Evolutionary conservation across 2,113 vertebrate genomes (phyloP).

Genomic region (Laticauda laticaudata): DNA sequence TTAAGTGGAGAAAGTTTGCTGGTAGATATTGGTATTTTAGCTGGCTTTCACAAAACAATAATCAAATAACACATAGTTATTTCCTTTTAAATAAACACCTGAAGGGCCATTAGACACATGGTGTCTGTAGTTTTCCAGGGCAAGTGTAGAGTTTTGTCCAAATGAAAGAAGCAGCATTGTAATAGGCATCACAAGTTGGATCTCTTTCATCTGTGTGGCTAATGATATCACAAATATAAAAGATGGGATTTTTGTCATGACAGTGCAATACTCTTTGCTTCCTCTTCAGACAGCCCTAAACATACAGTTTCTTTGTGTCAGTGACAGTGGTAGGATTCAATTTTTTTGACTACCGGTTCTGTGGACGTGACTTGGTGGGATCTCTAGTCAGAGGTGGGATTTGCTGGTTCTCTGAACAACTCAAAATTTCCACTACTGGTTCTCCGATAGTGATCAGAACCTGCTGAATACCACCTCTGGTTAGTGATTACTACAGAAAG

Average conservation of each 20-base stretch:
- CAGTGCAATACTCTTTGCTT: no score
- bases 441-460: no score
- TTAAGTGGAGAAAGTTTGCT: slow-evolving; percentile 18
- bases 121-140: not conserved
- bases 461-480: no score
- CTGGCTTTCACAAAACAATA: not conserved
- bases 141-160: not conserved
- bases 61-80: not conserved
- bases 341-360: no score
- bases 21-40: not conserved
- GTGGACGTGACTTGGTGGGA: no score
- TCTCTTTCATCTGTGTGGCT: not conserved
- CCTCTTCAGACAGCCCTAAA: no score
- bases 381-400: no score
- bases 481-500: not conserved
- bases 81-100: not conserved
- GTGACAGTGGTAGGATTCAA: no score
- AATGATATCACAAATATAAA: not conserved
- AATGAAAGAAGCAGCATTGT: not conserved
- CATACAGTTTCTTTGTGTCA: no score
- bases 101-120: not conserved
- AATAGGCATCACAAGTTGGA: not conserved
- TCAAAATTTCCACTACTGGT: no score
- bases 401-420: no score
- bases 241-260: no score